Evolutionary conservation across 37 sponge, comb jelly and placozoan species (phyloP), one percentile per base, ranked within the genome.

Genomic region (Axinella damicornis): DNA sequence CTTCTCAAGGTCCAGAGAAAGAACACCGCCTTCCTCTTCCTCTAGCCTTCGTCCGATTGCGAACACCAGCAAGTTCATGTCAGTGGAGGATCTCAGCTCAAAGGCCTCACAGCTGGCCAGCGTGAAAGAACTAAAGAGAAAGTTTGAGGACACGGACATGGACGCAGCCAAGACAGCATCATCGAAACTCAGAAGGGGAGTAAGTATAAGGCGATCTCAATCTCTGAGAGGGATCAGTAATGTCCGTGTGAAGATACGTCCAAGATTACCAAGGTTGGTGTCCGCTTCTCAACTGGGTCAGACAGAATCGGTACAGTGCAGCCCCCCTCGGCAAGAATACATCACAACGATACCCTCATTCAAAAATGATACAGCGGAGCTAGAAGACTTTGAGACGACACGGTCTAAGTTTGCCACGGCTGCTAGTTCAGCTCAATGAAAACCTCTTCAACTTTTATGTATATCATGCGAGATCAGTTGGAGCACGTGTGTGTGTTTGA

Each of bases 81-180:
- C 76, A 55, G 35, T 21, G 22, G 52, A 71, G 0, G 53, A 82
- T 60, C 16, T 82, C 31, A 72, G 64, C 39, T 13, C 63, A 1
- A 5, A 59, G 5, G 64, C 73, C 39, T 13, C 63, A 2, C 19
- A 59, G 15, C 66, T 67, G 34, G 68, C 68, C 34, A 67, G 66
- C 9, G 88, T 88, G 5, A 69, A 70, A 25, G 88, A 88, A 24
- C 70, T 88, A 40, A 88, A 66, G 40, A 74, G 57, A 52, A 88
- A 81, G 34, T 88, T 88, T 57, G 88, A 88, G 32, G 74, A 65
- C 35, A 63, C 65, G 17, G 21, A 71, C 37, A 15, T 24, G 2
- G 5, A 14, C 14, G 56, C 54, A 6, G 24, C 58, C 15, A 54
- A 33, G 11, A 74, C 58, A 24, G 33, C 65, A 22, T 6, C 24